phyloP scores from a whole-genome alignment of 1,140 invertebrate genomes.

The Apolygus lucorum region DNA sequence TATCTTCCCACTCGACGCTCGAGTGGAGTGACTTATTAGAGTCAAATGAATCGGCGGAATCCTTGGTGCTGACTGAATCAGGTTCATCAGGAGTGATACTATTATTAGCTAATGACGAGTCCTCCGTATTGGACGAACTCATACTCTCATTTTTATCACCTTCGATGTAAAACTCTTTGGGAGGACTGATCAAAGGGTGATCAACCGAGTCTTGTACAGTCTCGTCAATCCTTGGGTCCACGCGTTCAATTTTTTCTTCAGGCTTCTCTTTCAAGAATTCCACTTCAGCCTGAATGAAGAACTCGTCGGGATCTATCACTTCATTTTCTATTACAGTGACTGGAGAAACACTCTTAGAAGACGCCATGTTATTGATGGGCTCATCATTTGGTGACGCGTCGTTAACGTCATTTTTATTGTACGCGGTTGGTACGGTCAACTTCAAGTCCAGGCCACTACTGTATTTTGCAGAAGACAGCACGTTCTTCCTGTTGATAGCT shows the following conservation, averaged over 20 bases:
- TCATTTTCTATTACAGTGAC: background rate
- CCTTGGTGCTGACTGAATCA: background rate
- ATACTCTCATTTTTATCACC: background rate
- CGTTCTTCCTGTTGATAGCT: slow-evolving; percentile 75
- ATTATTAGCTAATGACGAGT: background rate
- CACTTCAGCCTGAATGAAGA: background rate
- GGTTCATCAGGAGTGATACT: slow-evolving; percentile 2
- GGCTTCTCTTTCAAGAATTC: too few relatives aligned
- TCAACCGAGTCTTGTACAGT: background rate
- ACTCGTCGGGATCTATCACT: background rate
- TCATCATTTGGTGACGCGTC: background rate
- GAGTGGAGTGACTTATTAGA: slow-evolving; percentile 20
- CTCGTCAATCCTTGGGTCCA: background rate
- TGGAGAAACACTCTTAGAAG: slow-evolving; percentile 1
- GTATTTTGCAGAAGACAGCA: slow-evolving; percentile 74
- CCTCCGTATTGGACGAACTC: background rate
- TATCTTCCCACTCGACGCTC: slow-evolving; percentile 7
- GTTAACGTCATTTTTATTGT: slow-evolving; percentile 47
- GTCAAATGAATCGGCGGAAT: background rate
- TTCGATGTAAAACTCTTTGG: background rate
- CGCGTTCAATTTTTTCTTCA: background rate
- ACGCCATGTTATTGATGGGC: background rate
- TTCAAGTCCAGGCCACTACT: slow-evolving; percentile 62
- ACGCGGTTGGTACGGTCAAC: slow-evolving; percentile 56
- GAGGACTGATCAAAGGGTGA: background rate